Evolutionary conservation across 2,797 vertebrate genomes (phyloP).

Genomic region (Selene dorsalis): DNA sequence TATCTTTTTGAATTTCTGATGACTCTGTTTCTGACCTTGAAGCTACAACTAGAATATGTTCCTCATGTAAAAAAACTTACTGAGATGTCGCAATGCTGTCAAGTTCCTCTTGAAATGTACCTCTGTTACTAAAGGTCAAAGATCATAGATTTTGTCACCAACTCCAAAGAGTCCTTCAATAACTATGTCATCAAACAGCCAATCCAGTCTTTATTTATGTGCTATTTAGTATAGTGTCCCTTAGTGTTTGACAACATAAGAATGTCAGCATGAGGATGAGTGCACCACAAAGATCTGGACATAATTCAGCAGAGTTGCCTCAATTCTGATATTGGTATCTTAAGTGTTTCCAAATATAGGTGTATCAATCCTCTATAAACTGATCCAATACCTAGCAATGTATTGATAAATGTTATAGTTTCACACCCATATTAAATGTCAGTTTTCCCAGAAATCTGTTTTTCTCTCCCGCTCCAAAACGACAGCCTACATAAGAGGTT

Average conservation of each 20-base stretch:
- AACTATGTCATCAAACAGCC: neutral
- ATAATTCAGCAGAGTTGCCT: neutral
- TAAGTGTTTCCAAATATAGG: no score
- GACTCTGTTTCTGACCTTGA: neutral
- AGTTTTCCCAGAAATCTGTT: no score
- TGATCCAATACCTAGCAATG: no score
- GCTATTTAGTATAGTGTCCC: no score
- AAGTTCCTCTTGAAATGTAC: conserved; percentile 1
- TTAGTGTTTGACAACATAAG: no score
- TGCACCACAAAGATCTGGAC: no score
- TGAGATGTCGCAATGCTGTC: neutral
- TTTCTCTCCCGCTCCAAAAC: no score
- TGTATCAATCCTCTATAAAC: no score
- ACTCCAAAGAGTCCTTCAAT: neutral
- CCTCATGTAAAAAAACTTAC: neutral
- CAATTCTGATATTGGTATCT: no score
- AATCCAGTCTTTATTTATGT: neutral
- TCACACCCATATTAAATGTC: no score
- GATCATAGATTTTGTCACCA: neutral
- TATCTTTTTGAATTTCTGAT: conserved; percentile 23
- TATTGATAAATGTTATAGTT: neutral
- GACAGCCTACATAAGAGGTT: no score
- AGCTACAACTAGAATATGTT: conserved; percentile 7
- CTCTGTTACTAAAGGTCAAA: neutral
- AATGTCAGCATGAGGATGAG: no score